Conservation (phyloP, 1,140 invertebrate species). For the Agrypnia vestita region DNA sequence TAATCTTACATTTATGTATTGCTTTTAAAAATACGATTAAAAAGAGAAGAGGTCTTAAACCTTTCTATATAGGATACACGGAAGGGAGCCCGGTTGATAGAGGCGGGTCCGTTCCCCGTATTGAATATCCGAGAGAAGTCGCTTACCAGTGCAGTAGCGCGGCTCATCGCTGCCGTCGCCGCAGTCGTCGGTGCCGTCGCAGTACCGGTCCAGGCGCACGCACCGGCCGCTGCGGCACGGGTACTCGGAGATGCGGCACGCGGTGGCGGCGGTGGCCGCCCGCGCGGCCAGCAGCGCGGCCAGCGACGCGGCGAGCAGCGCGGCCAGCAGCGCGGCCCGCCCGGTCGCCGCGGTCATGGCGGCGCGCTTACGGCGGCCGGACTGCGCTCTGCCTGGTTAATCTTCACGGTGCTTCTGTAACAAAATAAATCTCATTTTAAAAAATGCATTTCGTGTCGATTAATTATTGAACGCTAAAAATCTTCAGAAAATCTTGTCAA, state of each 20-base stretch:
- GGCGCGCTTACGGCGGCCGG: neutral
- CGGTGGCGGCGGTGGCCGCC: constrained; percentile 64
- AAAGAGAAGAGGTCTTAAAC: too few species aligned
- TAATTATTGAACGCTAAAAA: too few species aligned
- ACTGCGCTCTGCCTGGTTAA: constrained; percentile 1
- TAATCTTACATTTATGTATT: too few species aligned
- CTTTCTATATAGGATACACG: too few species aligned
- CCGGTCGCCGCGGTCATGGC: constrained; percentile 23
- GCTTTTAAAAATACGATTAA: too few species aligned
- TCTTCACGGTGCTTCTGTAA: constrained; percentile 29
- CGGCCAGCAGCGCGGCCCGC: constrained; percentile 14
- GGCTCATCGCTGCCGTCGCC: constrained; percentile 89
- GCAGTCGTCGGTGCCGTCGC: constrained; percentile 88
- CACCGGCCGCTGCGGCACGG: constrained; percentile 85
- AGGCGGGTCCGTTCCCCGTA: too few species aligned
- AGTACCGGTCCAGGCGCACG: constrained; percentile 88
- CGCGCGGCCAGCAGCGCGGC: constrained; percentile 69
- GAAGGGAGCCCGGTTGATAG: too few species aligned
- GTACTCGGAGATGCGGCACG: constrained; percentile 87
- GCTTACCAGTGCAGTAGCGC: constrained; percentile 83
- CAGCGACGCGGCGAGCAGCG: constrained; percentile 62
- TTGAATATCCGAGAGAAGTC: too few species aligned
- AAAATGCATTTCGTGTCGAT: too few species aligned
- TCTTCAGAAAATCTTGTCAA: too few species aligned
- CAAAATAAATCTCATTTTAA: neutral